Evolutionary conservation across 2,888 invertebrate genomes (phyloP), one percentile per base, ranked within the genome.

Genomic region (Ischnura elegans): DNA sequence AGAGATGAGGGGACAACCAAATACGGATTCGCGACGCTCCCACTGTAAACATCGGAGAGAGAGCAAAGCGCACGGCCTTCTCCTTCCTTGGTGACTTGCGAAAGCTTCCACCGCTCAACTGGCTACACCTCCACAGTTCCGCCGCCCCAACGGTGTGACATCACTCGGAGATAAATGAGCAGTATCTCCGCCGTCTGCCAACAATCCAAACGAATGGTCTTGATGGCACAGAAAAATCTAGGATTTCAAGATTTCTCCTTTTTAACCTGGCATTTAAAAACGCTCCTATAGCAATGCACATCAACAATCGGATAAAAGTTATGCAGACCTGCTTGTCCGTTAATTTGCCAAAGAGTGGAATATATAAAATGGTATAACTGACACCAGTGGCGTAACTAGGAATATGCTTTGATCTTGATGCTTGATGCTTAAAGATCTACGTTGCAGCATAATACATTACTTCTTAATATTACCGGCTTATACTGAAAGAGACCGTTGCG

Each of bases 11-110:
- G 36, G 43, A 90, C 66, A 66, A 43, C 90, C 90, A 90, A 90
- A 90, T 90, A 90, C 90, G 90, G 90, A 42, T 61, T 55, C 42
- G 76, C 90, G 66, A 90, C 90, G 90, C 61, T 61, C 55, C 61
- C 8, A 21, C 55, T 43, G 90, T 90, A 90, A 66, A 90, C 90
- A 90, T 21, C 47, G 8, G 76, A 76, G 36, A 61, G 61, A n/a
- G n/a, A 36, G 6, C 10, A 29, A 76, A 19, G 76, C 36, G 76
- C 5, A 6, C 8, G 29, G 87, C 86, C n/a, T n/a, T 86, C 86
- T 4, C 55, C 90, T 55, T 46, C 61, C 36, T 36, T 36, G 76
- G 90, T 55, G 90, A 61, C 61, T 90, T 90, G 90, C 90, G 90
- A 90, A 90, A 61, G 90, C 61, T 43, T 42, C 10, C 10, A 43